Evolutionary conservation across 2,888 invertebrate species (phyloP), one percentile per base, ranked within the genome.

Genomic region (Ernsta delagoae): DNA sequence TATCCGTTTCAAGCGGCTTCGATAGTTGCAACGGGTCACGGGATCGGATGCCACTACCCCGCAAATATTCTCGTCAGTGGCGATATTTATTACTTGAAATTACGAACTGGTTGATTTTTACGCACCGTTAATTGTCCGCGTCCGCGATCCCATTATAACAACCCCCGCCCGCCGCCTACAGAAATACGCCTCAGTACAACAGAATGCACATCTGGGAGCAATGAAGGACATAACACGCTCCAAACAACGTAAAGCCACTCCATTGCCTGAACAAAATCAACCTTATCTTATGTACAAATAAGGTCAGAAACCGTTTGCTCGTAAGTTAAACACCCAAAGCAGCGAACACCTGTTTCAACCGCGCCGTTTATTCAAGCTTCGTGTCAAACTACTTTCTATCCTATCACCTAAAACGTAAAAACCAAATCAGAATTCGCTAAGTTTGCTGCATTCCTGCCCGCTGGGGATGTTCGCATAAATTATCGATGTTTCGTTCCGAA

Each of bases 381-480:
- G 61, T 11, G 5, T 48, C 73, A 77, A 75, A 68, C 48, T 36
- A 85, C 75, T 81, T 74, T 78, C 36, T 36, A 48, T 75, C 77
- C 71, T 81, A 75, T 54, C 0, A 0, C 0, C 0, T 0, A 68
- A 41, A 70, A 41, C 63, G 70, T 71, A 59, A 75, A 79, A 69
- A 43, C 73, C 72, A 4, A 11, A 56, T 61, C 34, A 12, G 61
- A 67, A 48, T 54, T 56, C 12, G 34, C 16, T 11, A 12, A 24
- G 36, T 12, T 72, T 76, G 77, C 81, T 87, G 88, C 91, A 92
- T 91, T 91, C 91, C 87, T 84, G 88, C 84, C 85, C 83, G 81
- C 84, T 90, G 90, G 92, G 91, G 92, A 90, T 92, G 92, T 87
- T 87, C 89, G 90, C 91, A 92, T 92, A 92, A 91, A 90, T 92